Percentiles rank a stretch among this genome's conserved stretches.
Evolutionary conservation across 2,113 vertebrate genomes (phyloP).

Genomic region (Mastomys natalensis): DNA sequence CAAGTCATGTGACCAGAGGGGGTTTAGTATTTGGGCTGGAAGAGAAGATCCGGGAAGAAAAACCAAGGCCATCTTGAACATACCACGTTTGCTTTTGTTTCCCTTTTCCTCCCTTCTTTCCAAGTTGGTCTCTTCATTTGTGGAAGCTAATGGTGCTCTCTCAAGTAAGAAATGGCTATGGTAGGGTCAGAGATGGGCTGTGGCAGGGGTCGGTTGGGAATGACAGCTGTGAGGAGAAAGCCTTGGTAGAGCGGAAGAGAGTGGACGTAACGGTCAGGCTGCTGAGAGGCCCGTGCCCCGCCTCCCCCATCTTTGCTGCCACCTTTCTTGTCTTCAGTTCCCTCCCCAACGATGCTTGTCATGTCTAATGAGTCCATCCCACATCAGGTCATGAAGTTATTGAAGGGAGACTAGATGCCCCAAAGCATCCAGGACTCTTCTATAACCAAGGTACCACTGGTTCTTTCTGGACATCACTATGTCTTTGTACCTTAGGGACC

Average conservation of each 20-base stretch:
- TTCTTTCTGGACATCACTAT: not conserved
- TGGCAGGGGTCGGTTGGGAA: not conserved
- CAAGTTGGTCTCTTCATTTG: not conserved
- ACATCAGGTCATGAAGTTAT: not conserved
- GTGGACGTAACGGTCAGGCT: not conserved
- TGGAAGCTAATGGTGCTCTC: not conserved
- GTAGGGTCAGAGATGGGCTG: not conserved
- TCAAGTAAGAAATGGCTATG: not conserved
- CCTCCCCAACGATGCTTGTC: not conserved
- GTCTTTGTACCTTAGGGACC: conserved; percentile 57
- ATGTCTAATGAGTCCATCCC: not conserved
- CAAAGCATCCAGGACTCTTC: not conserved
- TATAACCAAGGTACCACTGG: not conserved
- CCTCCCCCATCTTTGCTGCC: no score
- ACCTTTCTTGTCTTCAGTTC: not conserved
- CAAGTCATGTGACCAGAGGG: not conserved
- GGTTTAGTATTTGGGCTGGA: not conserved
- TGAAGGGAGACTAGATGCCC: not conserved
- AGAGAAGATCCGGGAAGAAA: not conserved
- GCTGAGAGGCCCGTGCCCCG: not conserved
- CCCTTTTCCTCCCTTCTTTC: not conserved
- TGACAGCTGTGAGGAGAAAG: conserved; percentile 19
- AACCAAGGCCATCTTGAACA: not conserved
- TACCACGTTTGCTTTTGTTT: not conserved
- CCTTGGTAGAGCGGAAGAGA: not conserved